These are phyloP conservation scores for Palaemon carinicauda DNA, from an alignment of 1,140 invertebrate genomes.

Conservation along the genomic window DNA sequence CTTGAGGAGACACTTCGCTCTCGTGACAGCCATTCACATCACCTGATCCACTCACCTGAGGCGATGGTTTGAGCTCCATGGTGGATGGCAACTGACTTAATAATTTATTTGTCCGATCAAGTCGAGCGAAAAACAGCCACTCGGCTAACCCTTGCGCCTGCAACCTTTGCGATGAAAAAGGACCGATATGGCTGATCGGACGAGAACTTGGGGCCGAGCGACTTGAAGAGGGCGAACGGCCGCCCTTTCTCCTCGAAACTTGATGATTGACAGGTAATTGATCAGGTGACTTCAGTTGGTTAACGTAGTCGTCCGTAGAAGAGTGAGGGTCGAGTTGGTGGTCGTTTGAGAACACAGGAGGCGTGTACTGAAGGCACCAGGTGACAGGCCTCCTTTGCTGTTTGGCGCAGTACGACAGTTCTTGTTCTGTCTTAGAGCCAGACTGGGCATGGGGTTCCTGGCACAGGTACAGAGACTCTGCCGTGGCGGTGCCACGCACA, in stretches of 20 bases:
- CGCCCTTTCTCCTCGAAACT: background rate
- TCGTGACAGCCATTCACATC: background rate
- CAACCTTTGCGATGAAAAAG: constrained; percentile 20
- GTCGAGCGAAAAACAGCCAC: constrained; percentile 55
- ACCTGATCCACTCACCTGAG: constrained; percentile 18
- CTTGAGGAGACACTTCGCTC: background rate
- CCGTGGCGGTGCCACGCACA: constrained; percentile 48
- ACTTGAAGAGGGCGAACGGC: background rate
- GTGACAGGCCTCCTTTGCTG: constrained; percentile 7
- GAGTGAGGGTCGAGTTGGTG: background rate
- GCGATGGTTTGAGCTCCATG: constrained; percentile 42
- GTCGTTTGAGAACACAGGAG: background rate
- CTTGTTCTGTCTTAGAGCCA: constrained; percentile 34
- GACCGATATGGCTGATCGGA: background rate
- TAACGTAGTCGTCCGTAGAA: background rate
- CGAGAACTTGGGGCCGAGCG: background rate
- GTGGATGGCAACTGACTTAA: constrained; percentile 39
- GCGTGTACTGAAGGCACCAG: constrained; percentile 34
- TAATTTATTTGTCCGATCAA: constrained; percentile 43
- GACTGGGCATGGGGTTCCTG: constrained; percentile 27
- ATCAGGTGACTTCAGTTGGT: background rate
- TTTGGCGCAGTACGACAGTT: constrained; percentile 20
- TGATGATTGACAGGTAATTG: background rate
- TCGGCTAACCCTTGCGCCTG: constrained; percentile 54
- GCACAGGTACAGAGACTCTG: constrained; percentile 39